These are phyloP conservation scores for Anastrepha obliqua DNA, from an alignment of 1,140 invertebrate species.

Conservation along the genomic window DNA sequence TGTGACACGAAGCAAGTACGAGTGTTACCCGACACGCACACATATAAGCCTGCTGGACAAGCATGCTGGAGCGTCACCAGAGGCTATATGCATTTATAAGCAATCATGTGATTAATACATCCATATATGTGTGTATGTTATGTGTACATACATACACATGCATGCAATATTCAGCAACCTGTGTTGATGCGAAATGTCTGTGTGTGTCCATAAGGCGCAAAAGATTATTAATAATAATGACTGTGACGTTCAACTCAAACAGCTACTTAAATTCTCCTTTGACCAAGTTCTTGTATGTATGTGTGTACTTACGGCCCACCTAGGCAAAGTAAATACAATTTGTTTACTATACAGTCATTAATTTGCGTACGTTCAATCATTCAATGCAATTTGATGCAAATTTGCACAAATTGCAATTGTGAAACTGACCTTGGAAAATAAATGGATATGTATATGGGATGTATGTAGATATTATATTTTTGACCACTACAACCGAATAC, in stretches of 20 bases:
- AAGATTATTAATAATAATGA: constrained; percentile 8
- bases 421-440: constrained; percentile 5
- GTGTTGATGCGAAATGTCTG: background rate
- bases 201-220: background rate
- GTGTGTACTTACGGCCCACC: background rate
- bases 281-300: background rate
- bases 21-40: no score
- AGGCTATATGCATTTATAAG: no score
- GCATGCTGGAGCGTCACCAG: no score
- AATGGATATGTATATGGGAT: background rate
- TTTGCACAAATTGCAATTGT: background rate
- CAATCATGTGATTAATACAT: no score
- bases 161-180: no score
- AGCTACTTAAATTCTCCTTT: background rate
- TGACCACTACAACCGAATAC: no score
- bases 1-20: no score
- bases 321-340: constrained; percentile 9
- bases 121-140: no score
- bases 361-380: background rate
- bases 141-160: no score
- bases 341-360: background rate
- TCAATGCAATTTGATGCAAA: constrained; percentile 8
- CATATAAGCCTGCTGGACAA: no score
- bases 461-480: no score
- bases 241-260: background rate